A percentile compares a stretch with the other conserved stretches of the same genome.
Evolutionary conservation across 2,113 vertebrate species (phyloP).

Genomic region (Ariopsis seemanni): DNA sequence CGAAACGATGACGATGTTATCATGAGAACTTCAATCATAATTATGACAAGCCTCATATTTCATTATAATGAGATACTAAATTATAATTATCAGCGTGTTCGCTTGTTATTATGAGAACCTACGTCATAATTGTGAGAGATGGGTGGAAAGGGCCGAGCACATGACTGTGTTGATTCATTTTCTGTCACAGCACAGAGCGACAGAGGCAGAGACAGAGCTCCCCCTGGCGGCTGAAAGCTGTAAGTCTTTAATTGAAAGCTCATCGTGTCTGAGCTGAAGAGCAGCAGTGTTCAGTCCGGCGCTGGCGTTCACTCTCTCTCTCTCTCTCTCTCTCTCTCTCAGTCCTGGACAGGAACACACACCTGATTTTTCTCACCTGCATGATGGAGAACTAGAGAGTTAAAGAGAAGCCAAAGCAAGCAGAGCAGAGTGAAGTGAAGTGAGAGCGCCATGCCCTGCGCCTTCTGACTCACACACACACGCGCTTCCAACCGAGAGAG

Average conservation of each 20-base stretch:
- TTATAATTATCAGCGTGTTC: too few relatives aligned
- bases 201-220: not conserved
- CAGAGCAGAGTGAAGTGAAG: not conserved
- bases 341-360: conserved; percentile 39
- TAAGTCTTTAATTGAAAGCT: conserved; percentile 2
- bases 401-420: not conserved
- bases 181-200: not conserved
- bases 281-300: conserved; percentile 10
- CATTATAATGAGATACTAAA: too few relatives aligned
- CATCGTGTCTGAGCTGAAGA: not conserved
- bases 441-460: conserved; percentile 74
- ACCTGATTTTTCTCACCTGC: conserved; percentile 37
- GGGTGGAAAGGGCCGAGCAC: too few relatives aligned
- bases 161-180: not conserved
- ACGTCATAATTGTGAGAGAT: too few relatives aligned
- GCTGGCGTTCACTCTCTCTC: not conserved
- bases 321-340: not conserved
- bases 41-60: too few relatives aligned
- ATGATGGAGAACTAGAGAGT: conserved; percentile 53
- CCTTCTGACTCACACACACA: conserved; percentile 64
- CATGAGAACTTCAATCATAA: too few relatives aligned
- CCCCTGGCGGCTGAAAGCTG: not conserved
- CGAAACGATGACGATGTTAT: too few relatives aligned
- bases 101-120: too few relatives aligned
- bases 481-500: conserved; percentile 39